Base-by-base conservation (phyloP, 2,888 invertebrate genomes). In the Mayetiola destructor region DNA sequence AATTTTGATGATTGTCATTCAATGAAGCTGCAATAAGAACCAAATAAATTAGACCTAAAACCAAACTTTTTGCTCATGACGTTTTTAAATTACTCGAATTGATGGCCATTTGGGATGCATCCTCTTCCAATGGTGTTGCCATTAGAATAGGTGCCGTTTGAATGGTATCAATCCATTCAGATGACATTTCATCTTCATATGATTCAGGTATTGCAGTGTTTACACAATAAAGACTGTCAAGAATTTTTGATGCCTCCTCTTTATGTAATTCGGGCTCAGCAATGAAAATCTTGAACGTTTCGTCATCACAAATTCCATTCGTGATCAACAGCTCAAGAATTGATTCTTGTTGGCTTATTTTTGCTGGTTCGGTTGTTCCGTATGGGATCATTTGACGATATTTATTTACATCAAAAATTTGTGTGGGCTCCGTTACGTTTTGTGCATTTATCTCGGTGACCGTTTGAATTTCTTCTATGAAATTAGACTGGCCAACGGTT, bases 271-370 rank as follows among this genome's bases (percentile, higher is more conserved):
- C 69, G 0, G 71, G 71, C 62, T 71, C 69, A 2, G 63, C 63
- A 39, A 72, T 71, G 53, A 72, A 72, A 20, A 71, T 69, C 8
- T 63, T 62, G 57, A 72, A 72, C 60, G 71, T 71, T 23, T 66
- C 62, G 56, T 72, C 72, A 0, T 65, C 69, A 56, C 72, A 71
- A 30, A 72, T 71, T 58, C 68, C 64, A 57, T 71, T 70, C 27
- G 64, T 65, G 1, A 70, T 70, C 5, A 72, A 60, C 58, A 72
- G 71, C 57, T 72, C 69, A 2, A 72, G 61, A 3, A 71, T 60
- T 5, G 68, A 60, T 48, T 67, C 59, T 59, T 72, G 72, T 29
- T 68, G 68, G 54, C 71, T 68, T 2, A 70, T 67, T 3, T 64
- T 55, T 20, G 64, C 62, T 0, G 69, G 67, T 62, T 72, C 67